Evolutionary conservation across 2,797 vertebrate genomes (phyloP).

Genomic region (Schizothorax lantsangensis): DNA sequence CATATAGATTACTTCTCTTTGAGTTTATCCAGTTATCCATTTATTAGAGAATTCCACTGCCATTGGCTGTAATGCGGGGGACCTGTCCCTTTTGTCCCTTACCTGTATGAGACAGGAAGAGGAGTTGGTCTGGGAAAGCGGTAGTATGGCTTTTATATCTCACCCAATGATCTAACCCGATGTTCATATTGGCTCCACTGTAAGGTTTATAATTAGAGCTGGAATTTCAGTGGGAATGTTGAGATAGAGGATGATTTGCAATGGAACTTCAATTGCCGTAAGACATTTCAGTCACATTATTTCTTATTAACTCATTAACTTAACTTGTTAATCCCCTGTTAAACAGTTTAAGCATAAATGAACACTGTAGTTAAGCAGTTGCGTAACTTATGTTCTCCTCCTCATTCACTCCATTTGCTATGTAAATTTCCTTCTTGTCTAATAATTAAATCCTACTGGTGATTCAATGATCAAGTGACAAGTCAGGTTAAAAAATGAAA

Average conservation of each 20-base stretch:
- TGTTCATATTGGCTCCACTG: constrained; percentile 28
- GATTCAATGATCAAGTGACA: constrained; percentile 17
- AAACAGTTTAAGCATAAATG: background rate
- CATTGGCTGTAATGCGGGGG: constrained; percentile 24
- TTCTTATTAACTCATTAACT: constrained; percentile 11
- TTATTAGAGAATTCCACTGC: background rate
- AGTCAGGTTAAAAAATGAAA: background rate
- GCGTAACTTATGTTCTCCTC: background rate
- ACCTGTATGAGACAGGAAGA: constrained; percentile 59
- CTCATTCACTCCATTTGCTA: background rate
- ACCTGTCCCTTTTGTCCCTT: constrained; percentile 49
- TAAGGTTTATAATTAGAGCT: constrained; percentile 48
- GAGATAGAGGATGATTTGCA: background rate
- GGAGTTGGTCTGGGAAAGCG: constrained; percentile 54
- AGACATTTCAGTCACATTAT: background rate
- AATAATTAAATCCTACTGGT: constrained; percentile 1
- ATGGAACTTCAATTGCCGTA: background rate
- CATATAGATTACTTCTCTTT: constrained; percentile 3
- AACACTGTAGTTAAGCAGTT: background rate
- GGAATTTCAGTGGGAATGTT: constrained; percentile 34
- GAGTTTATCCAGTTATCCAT: constrained; percentile 14
- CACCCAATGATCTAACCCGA: constrained; percentile 53
- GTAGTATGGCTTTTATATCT: constrained; percentile 51
- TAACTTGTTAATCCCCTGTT: background rate
- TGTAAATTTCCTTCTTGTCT: constrained; percentile 1